A percentile compares a stretch with the other conserved stretches of the same genome.
Conservation (phyloP, 2,888 invertebrate species). For the Prosapia bicincta region DNA sequence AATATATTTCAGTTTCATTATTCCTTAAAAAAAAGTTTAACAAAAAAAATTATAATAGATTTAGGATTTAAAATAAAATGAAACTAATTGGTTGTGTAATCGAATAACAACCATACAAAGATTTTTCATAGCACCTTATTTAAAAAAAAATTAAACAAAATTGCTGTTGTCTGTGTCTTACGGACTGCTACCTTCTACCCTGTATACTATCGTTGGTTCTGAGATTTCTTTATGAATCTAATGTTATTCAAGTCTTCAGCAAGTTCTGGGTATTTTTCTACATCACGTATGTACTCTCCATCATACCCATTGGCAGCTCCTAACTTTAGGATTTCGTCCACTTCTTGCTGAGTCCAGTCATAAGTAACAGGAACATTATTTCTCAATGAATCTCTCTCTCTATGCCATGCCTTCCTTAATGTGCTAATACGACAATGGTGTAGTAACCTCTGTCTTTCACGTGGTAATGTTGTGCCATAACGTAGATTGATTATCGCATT, state of each 20-base stretch:
- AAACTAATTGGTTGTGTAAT: neutral
- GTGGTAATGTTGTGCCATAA: conserved; percentile 89
- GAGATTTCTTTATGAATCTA: conserved; percentile 71
- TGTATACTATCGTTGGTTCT: conserved; percentile 36
- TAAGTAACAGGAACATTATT: conserved; percentile 45
- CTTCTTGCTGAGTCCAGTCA: conserved; percentile 86
- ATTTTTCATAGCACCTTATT: conserved; percentile 1
- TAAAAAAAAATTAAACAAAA: no score
- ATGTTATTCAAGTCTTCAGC: conserved; percentile 96
- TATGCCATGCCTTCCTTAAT: conserved; percentile 88
- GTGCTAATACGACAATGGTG: conserved; percentile 88
- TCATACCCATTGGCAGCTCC: conserved; percentile 84
- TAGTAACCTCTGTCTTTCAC: conserved; percentile 83
- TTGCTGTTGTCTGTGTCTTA: conserved; percentile 19
- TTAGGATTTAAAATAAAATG: neutral
- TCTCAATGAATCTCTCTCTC: conserved; percentile 81
- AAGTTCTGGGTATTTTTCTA: conserved; percentile 84
- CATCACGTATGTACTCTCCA: conserved; percentile 88
- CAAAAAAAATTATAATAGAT: no score
- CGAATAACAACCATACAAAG: neutral
- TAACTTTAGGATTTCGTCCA: conserved; percentile 81
- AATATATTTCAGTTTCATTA: no score
- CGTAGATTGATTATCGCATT: conserved; percentile 89
- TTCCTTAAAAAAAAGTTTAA: no score
- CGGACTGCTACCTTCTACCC: conserved; percentile 19